Percentiles rank a stretch among this genome's conserved stretches.
These are phyloP conservation scores for Podarcis lilfordi DNA, from an alignment of 2,797 vertebrate species.

Conservation along the genomic window DNA sequence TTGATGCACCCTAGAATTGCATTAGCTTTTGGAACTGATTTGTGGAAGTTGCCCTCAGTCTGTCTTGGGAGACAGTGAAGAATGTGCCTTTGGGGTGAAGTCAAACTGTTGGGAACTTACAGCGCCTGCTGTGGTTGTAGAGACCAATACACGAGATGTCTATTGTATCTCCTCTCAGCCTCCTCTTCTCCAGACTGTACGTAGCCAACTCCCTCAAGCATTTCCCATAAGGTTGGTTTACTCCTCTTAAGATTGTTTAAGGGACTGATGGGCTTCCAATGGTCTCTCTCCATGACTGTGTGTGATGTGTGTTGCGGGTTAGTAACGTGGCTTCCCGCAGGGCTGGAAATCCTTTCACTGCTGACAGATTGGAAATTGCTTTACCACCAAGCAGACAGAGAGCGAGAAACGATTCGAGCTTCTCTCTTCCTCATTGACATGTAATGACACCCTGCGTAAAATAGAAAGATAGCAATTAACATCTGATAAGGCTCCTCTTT, in stretches of 20 bases:
- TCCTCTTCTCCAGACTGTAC: too few relatives aligned
- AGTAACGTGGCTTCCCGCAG: background rate
- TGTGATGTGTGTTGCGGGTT: constrained; percentile 30
- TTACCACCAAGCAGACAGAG: constrained; percentile 58
- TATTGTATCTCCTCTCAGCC: too few relatives aligned
- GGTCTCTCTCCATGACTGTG: constrained; percentile 9
- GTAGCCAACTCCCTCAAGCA: too few relatives aligned
- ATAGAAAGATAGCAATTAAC: constrained; percentile 58
- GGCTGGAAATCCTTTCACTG: constrained; percentile 29
- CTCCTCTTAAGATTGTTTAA: constrained; percentile 38
- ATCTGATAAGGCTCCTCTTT: constrained; percentile 32
- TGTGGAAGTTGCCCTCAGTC: too few relatives aligned
- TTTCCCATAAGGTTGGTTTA: constrained; percentile 1
- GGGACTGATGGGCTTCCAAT: constrained; percentile 9
- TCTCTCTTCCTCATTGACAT: constrained; percentile 35
- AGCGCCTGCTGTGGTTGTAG: too few relatives aligned
- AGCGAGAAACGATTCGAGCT: constrained; percentile 57
- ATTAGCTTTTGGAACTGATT: too few relatives aligned
- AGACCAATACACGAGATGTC: too few relatives aligned
- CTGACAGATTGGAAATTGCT: constrained; percentile 64
- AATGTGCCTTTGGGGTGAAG: too few relatives aligned
- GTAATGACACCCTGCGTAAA: constrained; percentile 56
- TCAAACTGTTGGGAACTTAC: too few relatives aligned
- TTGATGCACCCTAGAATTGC: too few relatives aligned
- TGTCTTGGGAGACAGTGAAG: too few relatives aligned